Percentiles rank a stretch among this genome's conserved stretches.
Conservation (phyloP, 2,888 invertebrate genomes). For the Branchellion lobata region DNA sequence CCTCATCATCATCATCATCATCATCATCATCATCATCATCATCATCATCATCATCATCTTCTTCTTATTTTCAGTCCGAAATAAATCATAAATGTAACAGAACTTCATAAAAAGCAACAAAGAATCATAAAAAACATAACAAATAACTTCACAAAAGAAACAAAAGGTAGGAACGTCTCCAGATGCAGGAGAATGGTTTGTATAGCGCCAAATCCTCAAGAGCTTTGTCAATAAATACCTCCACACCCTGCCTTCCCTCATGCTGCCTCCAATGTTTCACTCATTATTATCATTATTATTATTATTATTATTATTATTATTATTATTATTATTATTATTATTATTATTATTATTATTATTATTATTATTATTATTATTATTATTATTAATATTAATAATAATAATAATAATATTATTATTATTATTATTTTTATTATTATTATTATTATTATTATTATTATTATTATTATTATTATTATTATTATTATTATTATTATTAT, state of each 20-base stretch:
- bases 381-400: not conserved
- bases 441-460: slow-evolving; percentile 5
- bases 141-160: too few species aligned
- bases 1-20: too few species aligned
- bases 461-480: not conserved
- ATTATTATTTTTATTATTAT: not conserved
- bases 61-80: too few species aligned
- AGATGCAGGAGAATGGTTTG: too few species aligned
- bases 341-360: not conserved
- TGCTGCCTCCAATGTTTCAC: not conserved
- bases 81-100: too few species aligned
- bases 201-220: not conserved
- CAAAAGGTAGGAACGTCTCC: too few species aligned
- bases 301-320: not conserved
- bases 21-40: slow-evolving; percentile 1
- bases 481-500: not conserved
- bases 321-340: not conserved
- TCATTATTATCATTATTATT: not conserved
- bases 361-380: slow-evolving; percentile 9
- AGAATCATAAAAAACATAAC: too few species aligned
- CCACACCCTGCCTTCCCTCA: not conserved
- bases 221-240: not conserved
- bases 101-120: too few species aligned
- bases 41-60: slow-evolving; percentile 19
- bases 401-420: not conserved